These are phyloP conservation scores for Phataginus tricuspis DNA, from an alignment of 2,797 vertebrate species.

Conservation along the genomic window DNA sequence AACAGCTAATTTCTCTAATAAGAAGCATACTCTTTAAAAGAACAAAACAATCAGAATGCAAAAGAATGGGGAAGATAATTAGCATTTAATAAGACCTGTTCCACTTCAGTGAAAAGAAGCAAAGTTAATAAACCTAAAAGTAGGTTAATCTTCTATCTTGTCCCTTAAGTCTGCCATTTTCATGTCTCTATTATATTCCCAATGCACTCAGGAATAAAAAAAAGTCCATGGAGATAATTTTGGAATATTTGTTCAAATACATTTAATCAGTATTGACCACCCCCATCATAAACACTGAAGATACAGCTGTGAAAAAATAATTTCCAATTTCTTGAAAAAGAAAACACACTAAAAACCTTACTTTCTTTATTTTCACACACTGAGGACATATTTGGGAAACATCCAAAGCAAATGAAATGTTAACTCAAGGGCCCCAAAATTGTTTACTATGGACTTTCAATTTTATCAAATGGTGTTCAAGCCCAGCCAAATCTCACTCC, in stretches of 20 bases:
- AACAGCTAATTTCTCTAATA: constrained; percentile 39
- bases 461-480: neutral
- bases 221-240: constrained; percentile 25
- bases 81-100: constrained; percentile 73
- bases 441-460: neutral
- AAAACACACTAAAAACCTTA: neutral
- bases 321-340: neutral
- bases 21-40: constrained; percentile 27
- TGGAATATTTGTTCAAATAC: constrained; percentile 22
- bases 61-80: constrained; percentile 60
- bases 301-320: neutral
- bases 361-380: constrained; percentile 5
- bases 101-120: constrained; percentile 59
- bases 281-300: neutral
- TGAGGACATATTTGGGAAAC: neutral
- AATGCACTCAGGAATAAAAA: constrained; percentile 34
- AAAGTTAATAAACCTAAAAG: constrained; percentile 77
- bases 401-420: constrained; percentile 5
- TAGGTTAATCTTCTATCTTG: constrained; percentile 67
- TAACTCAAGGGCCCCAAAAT: neutral
- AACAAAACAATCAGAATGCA: constrained; percentile 61
- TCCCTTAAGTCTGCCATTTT: constrained; percentile 66
- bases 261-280: neutral
- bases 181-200: constrained; percentile 61
- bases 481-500: neutral